phyloP scores from a whole-genome alignment of 2,888 invertebrate species.

The Molorchus minor region DNA sequence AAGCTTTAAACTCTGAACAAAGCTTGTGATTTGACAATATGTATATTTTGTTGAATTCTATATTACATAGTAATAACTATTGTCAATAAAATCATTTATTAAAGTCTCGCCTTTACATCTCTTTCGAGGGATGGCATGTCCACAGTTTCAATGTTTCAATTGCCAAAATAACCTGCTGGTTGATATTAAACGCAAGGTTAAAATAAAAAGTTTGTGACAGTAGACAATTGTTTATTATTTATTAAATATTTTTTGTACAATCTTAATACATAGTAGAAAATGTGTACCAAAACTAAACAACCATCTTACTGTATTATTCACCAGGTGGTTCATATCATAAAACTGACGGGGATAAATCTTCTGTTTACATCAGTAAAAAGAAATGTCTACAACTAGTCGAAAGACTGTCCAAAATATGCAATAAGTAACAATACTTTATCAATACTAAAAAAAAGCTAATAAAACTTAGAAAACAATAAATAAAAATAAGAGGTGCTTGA shows the following conservation, averaged over 20 bases:
- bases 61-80: too few species aligned
- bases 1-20: too few species aligned
- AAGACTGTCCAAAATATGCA: slow-evolving; percentile 3
- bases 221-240: slow-evolving; percentile 50
- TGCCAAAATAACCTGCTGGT: too few species aligned
- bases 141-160: too few species aligned
- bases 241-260: slow-evolving; percentile 47
- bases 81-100: too few species aligned
- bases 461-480: slow-evolving; percentile 22
- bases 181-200: too few species aligned
- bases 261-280: slow-evolving; percentile 47
- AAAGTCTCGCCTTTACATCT: too few species aligned
- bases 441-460: slow-evolving; percentile 2
- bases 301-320: slow-evolving; percentile 34
- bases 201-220: too few species aligned
- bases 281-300: slow-evolving; percentile 48
- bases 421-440: not conserved
- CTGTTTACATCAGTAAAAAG: slow-evolving; percentile 16
- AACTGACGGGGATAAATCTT: slow-evolving; percentile 13
- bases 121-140: too few species aligned
- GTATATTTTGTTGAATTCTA: too few species aligned
- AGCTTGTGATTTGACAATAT: too few species aligned
- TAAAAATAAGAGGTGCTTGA: slow-evolving; percentile 7
- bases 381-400: slow-evolving; percentile 12
- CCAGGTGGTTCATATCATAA: slow-evolving; percentile 26